phyloP scores from a whole-genome alignment of 2,888 invertebrate species.

The Pecten maximus region DNA sequence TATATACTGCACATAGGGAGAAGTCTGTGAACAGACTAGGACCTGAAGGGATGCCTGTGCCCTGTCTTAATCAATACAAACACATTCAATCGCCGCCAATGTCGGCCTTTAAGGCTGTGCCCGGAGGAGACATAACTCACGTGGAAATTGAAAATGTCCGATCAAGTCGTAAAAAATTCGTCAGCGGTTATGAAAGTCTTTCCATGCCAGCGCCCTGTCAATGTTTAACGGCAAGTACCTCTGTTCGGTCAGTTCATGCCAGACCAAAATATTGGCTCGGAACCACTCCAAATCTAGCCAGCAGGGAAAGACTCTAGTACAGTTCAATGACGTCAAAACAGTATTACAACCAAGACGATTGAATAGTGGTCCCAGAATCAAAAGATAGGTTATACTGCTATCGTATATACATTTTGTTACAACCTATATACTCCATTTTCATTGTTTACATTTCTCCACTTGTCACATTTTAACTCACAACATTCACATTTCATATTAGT shows the following conservation, averaged over 20 bases:
- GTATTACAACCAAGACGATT: too few species aligned
- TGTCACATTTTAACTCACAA: too few species aligned
- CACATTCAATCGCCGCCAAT: conserved; percentile 9
- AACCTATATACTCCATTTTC: too few species aligned
- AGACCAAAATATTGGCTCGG: not conserved
- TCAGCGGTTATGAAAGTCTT: conserved; percentile 10
- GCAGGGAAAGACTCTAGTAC: not conserved
- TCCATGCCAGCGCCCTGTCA: conserved; percentile 20
- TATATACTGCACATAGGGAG: not conserved
- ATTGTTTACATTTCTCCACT: too few species aligned
- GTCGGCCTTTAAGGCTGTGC: not conserved
- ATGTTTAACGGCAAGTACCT: not conserved
- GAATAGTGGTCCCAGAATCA: too few species aligned
- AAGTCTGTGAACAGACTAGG: not conserved
- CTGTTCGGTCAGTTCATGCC: not conserved
- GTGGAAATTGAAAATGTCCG: conserved; percentile 26
- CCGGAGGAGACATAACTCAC: conserved; percentile 14
- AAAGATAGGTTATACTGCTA: too few species aligned
- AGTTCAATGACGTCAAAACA: not conserved
- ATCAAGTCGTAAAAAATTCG: conserved; percentile 25
- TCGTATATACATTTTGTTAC: too few species aligned
- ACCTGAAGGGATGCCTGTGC: not conserved
- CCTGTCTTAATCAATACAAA: conserved; percentile 30
- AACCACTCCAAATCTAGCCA: not conserved
- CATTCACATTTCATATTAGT: too few species aligned